phyloP scores from a whole-genome alignment of 2,888 invertebrate genomes.

The Diarsia rubi region DNA sequence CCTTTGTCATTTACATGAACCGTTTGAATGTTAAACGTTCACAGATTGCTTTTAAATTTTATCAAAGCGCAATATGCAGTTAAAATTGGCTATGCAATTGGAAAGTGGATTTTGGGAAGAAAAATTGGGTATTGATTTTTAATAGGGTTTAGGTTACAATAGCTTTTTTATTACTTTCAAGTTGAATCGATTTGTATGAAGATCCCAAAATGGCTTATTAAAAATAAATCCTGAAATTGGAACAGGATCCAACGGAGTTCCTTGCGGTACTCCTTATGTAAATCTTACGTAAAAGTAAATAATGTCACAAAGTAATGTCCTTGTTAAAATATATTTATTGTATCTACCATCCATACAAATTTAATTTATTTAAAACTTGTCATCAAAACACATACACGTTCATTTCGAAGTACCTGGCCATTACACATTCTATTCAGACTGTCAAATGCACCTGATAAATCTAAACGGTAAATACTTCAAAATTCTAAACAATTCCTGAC shows the following conservation, averaged over 20 bases:
- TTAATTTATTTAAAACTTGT: conserved; percentile 10
- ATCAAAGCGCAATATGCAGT: conserved; percentile 66
- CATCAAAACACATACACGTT: conserved; percentile 23
- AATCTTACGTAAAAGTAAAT: background rate
- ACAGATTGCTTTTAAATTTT: conserved; percentile 76
- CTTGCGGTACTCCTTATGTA: conserved; percentile 12
- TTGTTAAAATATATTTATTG: background rate
- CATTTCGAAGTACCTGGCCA: conserved; percentile 43
- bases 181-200: background rate
- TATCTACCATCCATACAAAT: background rate
- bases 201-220: background rate
- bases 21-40: conserved; percentile 68
- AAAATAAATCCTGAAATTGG: background rate
- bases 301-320: rapidly evolving
- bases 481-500: conserved; percentile 11
- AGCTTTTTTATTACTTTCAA: background rate
- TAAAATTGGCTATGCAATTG: conserved; percentile 30
- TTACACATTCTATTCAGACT: conserved; percentile 41
- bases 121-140: conserved; percentile 1
- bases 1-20: conserved; percentile 82
- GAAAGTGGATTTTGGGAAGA: background rate
- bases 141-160: background rate
- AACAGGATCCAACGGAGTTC: background rate
- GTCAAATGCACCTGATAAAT: conserved; percentile 66
- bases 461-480: conserved; percentile 64